Base-by-base conservation (phyloP, 2,888 invertebrate species). In the Cosmopolites sordidus region DNA sequence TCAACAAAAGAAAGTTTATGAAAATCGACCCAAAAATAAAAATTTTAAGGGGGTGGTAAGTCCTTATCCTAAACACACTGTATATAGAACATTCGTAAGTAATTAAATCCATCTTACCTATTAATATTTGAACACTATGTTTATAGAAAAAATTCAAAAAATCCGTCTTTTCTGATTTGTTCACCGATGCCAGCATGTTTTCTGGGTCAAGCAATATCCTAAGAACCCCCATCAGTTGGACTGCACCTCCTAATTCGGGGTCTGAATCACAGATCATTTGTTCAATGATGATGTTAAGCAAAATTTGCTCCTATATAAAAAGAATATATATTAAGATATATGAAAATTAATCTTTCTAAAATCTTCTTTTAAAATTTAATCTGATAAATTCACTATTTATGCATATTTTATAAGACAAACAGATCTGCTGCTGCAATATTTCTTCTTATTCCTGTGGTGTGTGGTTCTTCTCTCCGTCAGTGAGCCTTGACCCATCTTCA, bases 121-220 rank as follows among this genome's bases (percentile, higher is more conserved):
- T 92, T 65, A 99, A 81, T 48, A 92, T 91, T 73, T 94, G 92
- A 80, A 99, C 92, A 78, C 95, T 95, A 76, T 95, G 91, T 75
- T 95, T 96, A 78, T 99, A 99, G 78, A 99, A 99, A 76, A 96
- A 95, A 75, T 91, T 92, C 50, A 99, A 82, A 75, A 99, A 99
- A 75, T 99, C 98, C 14, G 93, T 91, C 76, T 97, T 97, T 78
- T 99, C 98, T 51, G 93, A 91, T 76, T 95, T 94, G 75, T 92
- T 92, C 48, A 89, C 85, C 48, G 91, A 86, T 51, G 92, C 87
- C 60, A 97, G 79, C 97, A 98, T 98, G 74, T 97, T 98, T 74
- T 98, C 98, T 5, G 98, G 98, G 75, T 98, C 98, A 44, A 98
- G 81, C 27, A 98, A 79, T 63, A 96, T 84, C 69, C 94, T 85